Evolutionary conservation across 2,113 vertebrate genomes (phyloP).

Genomic region (Dicrurus megarhynchus): DNA sequence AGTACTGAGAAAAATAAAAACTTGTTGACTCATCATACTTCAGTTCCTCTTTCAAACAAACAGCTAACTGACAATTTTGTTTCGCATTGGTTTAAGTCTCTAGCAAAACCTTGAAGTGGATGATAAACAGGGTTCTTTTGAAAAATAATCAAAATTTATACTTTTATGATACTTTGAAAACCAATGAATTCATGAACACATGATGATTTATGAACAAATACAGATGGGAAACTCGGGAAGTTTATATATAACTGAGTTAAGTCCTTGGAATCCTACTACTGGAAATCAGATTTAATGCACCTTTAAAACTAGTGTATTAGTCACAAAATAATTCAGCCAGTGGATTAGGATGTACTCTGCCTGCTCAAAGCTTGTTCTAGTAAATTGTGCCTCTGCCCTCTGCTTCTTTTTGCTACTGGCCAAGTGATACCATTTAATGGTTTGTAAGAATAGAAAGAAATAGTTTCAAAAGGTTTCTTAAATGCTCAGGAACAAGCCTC

Average conservation of each 20-base stretch:
- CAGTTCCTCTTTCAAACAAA: background rate
- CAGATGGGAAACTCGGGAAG: background rate
- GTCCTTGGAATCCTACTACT: conserved; percentile 4
- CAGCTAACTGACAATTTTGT: background rate
- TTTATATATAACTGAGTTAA: conserved; percentile 43
- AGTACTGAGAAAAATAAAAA: background rate
- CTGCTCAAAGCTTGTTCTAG: background rate
- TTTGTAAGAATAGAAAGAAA: background rate
- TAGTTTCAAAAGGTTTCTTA: background rate
- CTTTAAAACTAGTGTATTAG: background rate
- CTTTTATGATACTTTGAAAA: background rate
- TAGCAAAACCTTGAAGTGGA: background rate
- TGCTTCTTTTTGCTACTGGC: background rate
- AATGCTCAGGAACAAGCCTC: background rate
- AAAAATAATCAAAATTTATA: background rate
- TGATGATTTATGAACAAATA: background rate
- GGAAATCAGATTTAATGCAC: conserved; percentile 26
- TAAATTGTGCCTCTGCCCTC: background rate
- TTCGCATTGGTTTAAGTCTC: background rate
- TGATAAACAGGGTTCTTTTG: background rate
- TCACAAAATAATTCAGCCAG: conserved; percentile 28
- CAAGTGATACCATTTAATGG: background rate
- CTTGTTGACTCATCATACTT: background rate
- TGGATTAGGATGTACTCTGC: conserved; percentile 28
- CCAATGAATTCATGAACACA: background rate